Percentiles rank a stretch among this genome's conserved stretches.
These are phyloP conservation scores for Protomyctophum bolini DNA, from an alignment of 2,113 vertebrate species.

Conservation along the genomic window DNA sequence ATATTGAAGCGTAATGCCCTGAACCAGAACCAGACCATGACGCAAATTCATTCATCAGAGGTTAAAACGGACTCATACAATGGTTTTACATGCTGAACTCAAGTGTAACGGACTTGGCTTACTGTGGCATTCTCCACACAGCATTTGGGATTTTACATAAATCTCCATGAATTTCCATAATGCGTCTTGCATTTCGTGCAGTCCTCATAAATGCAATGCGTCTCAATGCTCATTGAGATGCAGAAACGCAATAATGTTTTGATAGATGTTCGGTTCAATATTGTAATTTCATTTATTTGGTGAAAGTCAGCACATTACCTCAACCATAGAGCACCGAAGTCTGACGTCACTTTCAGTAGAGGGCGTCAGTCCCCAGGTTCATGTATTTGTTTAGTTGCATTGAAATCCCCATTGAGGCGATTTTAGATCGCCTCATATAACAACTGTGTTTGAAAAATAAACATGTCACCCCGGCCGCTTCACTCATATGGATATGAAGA, in stretches of 20 bases:
- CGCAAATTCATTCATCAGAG: no score
- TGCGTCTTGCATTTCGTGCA: neutral
- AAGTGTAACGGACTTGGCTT: conserved; percentile 9
- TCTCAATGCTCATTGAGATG: neutral
- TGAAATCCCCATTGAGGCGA: no score
- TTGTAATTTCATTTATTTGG: neutral
- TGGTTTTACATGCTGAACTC: conserved; percentile 19
- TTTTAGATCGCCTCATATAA: no score
- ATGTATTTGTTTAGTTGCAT: no score
- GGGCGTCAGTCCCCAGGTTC: no score
- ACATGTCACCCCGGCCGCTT: no score
- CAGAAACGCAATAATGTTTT: neutral
- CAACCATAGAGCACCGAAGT: no score
- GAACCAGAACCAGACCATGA: neutral
- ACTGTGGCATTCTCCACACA: conserved; percentile 10
- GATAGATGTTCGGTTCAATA: neutral
- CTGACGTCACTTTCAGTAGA: no score
- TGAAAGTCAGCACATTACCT: neutral
- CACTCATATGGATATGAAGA: no score
- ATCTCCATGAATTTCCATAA: conserved; percentile 46
- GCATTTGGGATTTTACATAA: conserved; percentile 34
- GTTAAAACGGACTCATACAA: neutral
- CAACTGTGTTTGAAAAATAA: no score
- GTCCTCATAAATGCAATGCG: conserved; percentile 3
- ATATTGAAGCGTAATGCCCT: no score